These are phyloP conservation scores for Lontra canadensis DNA, from an alignment of 2,113 vertebrate species.

Conservation along the genomic window DNA sequence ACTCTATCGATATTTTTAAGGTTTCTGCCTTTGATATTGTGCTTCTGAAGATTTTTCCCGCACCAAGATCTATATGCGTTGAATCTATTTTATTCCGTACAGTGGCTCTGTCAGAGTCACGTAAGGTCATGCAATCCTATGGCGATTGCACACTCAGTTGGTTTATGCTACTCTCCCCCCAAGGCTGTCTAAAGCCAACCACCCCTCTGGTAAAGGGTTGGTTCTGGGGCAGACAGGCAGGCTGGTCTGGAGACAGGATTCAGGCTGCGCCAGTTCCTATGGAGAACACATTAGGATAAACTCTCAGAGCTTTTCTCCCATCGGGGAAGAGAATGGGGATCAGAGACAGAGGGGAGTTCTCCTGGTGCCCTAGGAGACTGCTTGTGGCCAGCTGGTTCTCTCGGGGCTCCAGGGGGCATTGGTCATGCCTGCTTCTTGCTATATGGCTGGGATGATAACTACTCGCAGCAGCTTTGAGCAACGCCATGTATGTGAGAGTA, in stretches of 20 bases:
- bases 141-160: background rate
- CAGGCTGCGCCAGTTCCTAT: background rate
- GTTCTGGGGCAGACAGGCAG: background rate
- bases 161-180: background rate
- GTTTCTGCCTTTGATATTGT: background rate
- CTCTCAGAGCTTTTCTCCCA: background rate
- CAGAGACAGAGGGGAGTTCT: background rate
- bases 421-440: background rate
- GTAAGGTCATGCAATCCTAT: background rate
- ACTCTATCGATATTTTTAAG: background rate
- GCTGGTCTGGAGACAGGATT: background rate
- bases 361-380: background rate
- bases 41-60: background rate
- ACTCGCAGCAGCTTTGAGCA: too few species aligned
- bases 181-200: background rate
- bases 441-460: background rate
- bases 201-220: background rate
- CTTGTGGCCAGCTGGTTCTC: background rate
- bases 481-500: background rate
- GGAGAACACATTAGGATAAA: background rate
- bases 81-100: background rate
- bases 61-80: background rate
- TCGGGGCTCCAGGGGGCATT: background rate
- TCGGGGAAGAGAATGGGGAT: background rate
- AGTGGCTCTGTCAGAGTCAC: background rate